A percentile compares a stretch with the other conserved stretches of the same genome.
Evolutionary conservation across 2,888 invertebrate genomes (phyloP).

Genomic region (Apotomis turbidana): DNA sequence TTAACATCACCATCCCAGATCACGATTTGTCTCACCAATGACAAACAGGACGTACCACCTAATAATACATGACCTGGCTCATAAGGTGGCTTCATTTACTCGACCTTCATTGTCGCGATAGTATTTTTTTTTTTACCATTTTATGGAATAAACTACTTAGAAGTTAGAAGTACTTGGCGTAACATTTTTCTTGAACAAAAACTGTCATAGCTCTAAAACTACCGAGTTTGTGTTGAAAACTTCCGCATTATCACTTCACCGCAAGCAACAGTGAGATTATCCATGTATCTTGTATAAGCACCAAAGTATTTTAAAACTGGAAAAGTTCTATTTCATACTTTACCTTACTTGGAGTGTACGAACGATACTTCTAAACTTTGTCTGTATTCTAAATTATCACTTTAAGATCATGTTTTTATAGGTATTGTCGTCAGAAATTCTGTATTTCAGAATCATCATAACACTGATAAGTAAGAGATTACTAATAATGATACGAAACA

Average conservation of each 20-base stretch:
- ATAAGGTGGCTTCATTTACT: too few relatives aligned
- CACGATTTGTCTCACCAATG: too few relatives aligned
- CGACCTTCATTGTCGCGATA: too few relatives aligned
- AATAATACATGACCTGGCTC: too few relatives aligned
- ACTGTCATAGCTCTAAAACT: conserved; percentile 33
- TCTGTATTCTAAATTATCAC: conserved; percentile 46
- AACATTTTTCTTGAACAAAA: conserved; percentile 23
- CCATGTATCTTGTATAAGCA: conserved; percentile 50
- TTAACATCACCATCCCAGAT: too few relatives aligned
- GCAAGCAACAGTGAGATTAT: conserved; percentile 43
- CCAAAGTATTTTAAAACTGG: conserved; percentile 49
- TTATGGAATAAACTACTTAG: too few relatives aligned
- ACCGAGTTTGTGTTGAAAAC: conserved; percentile 35
- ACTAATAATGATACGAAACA: too few relatives aligned
- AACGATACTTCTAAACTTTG: conserved; percentile 58
- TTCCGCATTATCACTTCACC: conserved; percentile 42
- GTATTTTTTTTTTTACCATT: too few relatives aligned
- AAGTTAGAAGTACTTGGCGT: not conserved
- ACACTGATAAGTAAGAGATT: too few relatives aligned
- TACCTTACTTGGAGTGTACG: conserved; percentile 49
- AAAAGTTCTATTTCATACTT: conserved; percentile 60
- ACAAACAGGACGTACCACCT: too few relatives aligned
- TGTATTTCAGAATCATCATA: too few relatives aligned
- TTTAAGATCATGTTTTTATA: not conserved
- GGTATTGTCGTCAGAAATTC: not conserved